A percentile compares a stretch with the other conserved stretches of the same genome.
Conservation (phyloP, 2,888 invertebrate species). For the Germaria angustata region DNA sequence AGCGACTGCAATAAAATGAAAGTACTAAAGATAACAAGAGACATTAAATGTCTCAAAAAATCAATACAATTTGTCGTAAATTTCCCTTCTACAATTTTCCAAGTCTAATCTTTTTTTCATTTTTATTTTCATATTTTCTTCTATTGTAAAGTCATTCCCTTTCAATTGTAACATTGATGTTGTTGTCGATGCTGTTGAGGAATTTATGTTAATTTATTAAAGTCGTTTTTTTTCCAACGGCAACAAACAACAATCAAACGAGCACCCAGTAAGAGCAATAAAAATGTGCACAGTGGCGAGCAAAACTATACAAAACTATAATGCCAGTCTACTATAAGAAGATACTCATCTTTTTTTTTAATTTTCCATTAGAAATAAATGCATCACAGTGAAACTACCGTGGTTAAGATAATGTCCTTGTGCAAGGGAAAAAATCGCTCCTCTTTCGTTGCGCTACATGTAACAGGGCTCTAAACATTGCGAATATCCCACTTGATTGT, state of each 20-base stretch:
- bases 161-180: constrained; percentile 21
- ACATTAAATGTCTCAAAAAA: constrained; percentile 41
- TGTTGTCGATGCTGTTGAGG: background rate
- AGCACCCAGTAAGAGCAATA: background rate
- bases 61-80: constrained; percentile 57
- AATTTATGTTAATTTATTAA: constrained; percentile 61
- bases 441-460: no score
- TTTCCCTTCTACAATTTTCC: constrained; percentile 8
- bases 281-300: background rate
- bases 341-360: no score
- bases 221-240: background rate
- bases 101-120: background rate
- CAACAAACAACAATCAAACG: background rate
- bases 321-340: no score
- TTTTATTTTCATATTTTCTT: background rate
- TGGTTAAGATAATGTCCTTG: no score
- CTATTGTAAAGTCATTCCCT: background rate
- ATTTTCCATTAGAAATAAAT: no score
- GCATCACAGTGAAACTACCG: no score
- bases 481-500: no score
- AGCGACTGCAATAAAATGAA: background rate
- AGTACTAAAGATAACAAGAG: constrained; percentile 28
- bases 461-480: no score
- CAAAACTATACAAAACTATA: background rate
- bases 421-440: no score